Evolutionary conservation across 2,113 vertebrate genomes (phyloP).

Genomic region (Charadrius vociferus): DNA sequence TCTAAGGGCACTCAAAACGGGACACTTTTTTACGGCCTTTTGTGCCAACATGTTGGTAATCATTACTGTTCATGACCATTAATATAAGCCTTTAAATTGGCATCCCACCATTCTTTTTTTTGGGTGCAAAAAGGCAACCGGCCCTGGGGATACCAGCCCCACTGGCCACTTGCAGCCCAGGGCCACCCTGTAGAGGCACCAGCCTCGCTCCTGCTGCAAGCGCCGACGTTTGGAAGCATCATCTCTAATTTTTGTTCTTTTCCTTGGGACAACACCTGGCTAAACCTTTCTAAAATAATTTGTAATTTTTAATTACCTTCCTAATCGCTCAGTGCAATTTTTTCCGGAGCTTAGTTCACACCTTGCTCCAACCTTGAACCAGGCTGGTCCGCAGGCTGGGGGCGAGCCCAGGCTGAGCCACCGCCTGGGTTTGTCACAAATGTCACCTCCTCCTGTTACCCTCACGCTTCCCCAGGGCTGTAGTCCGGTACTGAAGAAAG

Average conservation of each 20-base stretch:
- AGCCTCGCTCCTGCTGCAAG: neutral
- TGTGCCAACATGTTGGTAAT: neutral
- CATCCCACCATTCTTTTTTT: neutral
- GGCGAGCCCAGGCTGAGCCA: neutral
- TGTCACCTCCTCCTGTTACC: neutral
- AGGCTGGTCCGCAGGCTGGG: neutral
- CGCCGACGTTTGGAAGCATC: neutral
- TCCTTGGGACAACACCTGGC: neutral
- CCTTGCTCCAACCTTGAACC: neutral
- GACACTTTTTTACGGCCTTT: too few relatives aligned
- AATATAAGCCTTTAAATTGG: neutral
- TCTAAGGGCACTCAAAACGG: neutral
- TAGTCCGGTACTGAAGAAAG: neutral
- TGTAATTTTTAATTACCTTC: neutral
- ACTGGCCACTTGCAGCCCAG: neutral
- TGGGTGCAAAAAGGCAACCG: neutral
- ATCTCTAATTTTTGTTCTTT: neutral
- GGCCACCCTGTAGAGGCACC: neutral
- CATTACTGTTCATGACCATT: neutral
- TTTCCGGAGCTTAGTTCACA: neutral
- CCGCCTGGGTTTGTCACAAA: neutral
- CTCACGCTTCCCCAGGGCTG: accelerated
- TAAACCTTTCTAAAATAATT: neutral
- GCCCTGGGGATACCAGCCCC: neutral
- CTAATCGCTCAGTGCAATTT: neutral